These are phyloP conservation scores for pig (Sus scrofa) DNA, from an alignment of 2,113 vertebrate genomes.

Conservation along the genomic window DNA sequence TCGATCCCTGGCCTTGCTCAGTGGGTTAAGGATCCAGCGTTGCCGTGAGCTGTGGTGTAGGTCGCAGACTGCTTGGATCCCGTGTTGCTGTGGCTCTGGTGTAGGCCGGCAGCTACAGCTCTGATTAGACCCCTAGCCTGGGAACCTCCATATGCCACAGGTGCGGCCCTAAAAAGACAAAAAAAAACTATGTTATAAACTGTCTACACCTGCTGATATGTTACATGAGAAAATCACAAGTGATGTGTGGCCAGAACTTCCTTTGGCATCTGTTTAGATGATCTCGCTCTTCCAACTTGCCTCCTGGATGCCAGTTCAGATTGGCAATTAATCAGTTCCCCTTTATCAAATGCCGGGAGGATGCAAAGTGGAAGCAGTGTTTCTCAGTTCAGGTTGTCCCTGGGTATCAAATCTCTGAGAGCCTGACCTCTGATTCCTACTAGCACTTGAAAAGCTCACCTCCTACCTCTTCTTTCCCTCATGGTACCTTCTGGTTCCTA, in stretches of 20 bases:
- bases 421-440: neutral
- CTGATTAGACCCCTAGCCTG: no score
- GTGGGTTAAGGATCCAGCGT: no score
- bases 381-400: neutral
- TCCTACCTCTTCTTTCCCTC: neutral
- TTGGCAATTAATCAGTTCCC: neutral
- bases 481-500: neutral
- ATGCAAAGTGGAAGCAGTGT: neutral
- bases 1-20: no score
- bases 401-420: neutral
- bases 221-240: neutral
- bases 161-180: no score
- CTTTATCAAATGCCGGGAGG: neutral
- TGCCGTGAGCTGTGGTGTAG: no score
- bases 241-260: neutral
- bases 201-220: neutral
- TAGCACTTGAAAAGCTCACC: neutral
- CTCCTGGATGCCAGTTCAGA: neutral
- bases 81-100: no score
- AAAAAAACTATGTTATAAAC: slow-evolving; percentile 42
- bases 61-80: no score
- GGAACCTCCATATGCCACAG: no score
- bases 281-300: neutral
- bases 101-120: no score
- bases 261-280: neutral